A percentile compares a stretch with the other conserved stretches of the same genome.
phyloP scores from a whole-genome alignment of 2,113 vertebrate species.

The Epinephelus moara region DNA sequence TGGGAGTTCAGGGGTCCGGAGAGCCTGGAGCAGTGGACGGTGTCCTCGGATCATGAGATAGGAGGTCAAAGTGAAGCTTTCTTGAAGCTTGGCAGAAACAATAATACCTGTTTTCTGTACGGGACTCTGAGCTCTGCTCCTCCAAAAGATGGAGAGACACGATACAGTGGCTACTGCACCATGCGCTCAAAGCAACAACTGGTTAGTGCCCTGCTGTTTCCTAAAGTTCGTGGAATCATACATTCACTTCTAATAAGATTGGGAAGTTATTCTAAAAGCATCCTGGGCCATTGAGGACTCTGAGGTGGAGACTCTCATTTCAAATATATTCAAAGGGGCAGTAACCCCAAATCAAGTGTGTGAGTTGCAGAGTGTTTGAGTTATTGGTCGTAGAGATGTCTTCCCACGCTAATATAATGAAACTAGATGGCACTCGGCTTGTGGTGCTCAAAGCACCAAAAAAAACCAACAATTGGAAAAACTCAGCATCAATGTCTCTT shows the following conservation, averaged over 20 bases:
- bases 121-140: constrained; percentile 87
- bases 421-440: no score
- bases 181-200: constrained; percentile 84
- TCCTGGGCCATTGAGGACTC: not conserved
- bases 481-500: no score
- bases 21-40: constrained; percentile 89
- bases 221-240: not conserved
- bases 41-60: constrained; percentile 91
- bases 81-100: constrained; percentile 89
- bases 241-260: not conserved
- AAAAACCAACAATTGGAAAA: no score
- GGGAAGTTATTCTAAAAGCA: not conserved
- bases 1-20: constrained; percentile 93
- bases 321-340: no score
- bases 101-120: constrained; percentile 87
- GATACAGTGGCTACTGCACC: constrained; percentile 93
- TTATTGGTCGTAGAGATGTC: no score
- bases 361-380: no score
- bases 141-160: constrained; percentile 91
- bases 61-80: constrained; percentile 92
- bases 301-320: no score
- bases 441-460: no score
- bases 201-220: constrained; percentile 82
- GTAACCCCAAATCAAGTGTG: no score
- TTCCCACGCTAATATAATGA: no score